Percentiles rank a stretch among this genome's conserved stretches.
phyloP scores from a whole-genome alignment of 2,797 vertebrate species.

The Psittacula derbiana region DNA sequence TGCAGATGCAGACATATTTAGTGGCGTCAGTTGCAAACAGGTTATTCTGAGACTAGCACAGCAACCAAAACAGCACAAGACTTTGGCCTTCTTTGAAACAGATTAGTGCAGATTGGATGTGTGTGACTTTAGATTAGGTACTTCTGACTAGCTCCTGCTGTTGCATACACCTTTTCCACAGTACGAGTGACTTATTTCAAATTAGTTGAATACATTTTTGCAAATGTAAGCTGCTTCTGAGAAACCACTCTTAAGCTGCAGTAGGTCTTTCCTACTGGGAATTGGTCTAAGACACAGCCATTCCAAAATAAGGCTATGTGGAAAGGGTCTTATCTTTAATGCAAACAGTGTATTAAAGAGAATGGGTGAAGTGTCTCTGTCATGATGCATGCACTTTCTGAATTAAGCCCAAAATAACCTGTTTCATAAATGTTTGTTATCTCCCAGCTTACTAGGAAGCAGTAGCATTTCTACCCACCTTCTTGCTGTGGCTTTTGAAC shows the following conservation, averaged over 20 bases:
- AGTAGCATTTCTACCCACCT: not conserved
- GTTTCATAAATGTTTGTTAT: not conserved
- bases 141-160: not conserved
- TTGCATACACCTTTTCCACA: not conserved
- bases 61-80: not conserved
- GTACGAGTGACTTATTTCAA: not conserved
- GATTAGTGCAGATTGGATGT: not conserved
- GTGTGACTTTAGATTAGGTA: not conserved
- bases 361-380: not conserved
- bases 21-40: not conserved
- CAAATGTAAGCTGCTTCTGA: not conserved
- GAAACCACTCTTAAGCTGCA: not conserved
- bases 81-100: not conserved
- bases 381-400: not conserved
- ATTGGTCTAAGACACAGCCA: not conserved
- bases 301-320: not conserved
- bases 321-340: not conserved
- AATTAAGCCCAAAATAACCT: not conserved
- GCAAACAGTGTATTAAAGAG: not conserved
- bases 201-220: not conserved
- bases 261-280: not conserved
- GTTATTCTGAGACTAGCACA: not conserved
- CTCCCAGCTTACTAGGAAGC: not conserved
- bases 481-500: not conserved
- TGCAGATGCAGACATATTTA: not conserved